phyloP scores from a whole-genome alignment of 2,797 vertebrate genomes.

The Sebastes vulpes region DNA sequence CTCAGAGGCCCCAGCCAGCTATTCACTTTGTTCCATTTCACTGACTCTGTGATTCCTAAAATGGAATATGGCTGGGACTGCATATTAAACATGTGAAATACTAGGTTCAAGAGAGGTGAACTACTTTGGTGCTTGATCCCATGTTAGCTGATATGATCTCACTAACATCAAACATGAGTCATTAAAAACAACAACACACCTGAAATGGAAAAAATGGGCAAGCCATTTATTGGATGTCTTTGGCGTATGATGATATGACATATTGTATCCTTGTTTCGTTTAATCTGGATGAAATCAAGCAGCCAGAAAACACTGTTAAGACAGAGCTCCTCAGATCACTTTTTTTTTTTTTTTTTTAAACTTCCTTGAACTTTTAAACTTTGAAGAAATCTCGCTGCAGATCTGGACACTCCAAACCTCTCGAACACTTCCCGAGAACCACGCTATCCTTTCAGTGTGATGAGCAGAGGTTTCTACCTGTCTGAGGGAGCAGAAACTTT shows the following conservation, averaged over 20 bases:
- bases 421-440: constrained; percentile 30
- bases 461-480: constrained; percentile 65
- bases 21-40: constrained; percentile 82
- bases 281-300: constrained; percentile 19
- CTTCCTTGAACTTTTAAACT: constrained; percentile 45
- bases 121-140: constrained; percentile 50
- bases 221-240: constrained; percentile 18
- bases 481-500: constrained; percentile 61
- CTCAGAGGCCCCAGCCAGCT: constrained; percentile 75
- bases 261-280: constrained; percentile 24
- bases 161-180: constrained; percentile 52
- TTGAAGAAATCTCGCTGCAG: constrained; percentile 8
- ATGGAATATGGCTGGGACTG: constrained; percentile 70
- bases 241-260: neutral
- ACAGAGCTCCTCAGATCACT: constrained; percentile 1
- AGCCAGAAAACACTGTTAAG: constrained; percentile 13
- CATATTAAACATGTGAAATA: constrained; percentile 71
- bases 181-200: constrained; percentile 57
- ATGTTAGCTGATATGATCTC: constrained; percentile 64
- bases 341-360: neutral
- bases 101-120: constrained; percentile 35
- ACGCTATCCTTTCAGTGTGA: constrained; percentile 21
- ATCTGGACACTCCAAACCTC: neutral
- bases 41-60: constrained; percentile 81
- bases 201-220: constrained; percentile 40